A percentile compares a stretch with the other conserved stretches of the same genome.
phyloP scores from a whole-genome alignment of 2,888 invertebrate species.

The Lobophora halterata region DNA sequence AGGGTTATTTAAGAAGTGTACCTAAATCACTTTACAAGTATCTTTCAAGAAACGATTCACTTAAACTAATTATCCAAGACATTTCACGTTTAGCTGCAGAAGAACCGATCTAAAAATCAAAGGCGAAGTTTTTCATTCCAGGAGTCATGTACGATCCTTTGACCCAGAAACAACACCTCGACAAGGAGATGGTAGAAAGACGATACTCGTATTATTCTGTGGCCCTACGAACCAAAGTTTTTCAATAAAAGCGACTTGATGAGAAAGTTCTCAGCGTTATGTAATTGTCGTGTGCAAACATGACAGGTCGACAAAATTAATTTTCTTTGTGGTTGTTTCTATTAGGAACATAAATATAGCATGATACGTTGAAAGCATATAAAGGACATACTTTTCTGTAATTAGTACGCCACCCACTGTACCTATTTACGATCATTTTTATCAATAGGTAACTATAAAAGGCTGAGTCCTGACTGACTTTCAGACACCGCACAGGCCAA shows the following conservation, averaged over 20 bases:
- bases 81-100: slow-evolving; percentile 31
- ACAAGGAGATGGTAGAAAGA: no score
- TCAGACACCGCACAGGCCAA: no score
- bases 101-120: slow-evolving; percentile 46
- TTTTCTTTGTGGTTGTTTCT: not conserved
- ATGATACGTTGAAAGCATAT: no score
- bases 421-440: no score
- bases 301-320: slow-evolving; percentile 1
- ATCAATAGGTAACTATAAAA: no score
- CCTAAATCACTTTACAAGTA: slow-evolving; percentile 21
- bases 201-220: no score
- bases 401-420: no score
- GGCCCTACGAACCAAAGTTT: slow-evolving; percentile 54
- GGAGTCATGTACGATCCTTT: slow-evolving; percentile 45
- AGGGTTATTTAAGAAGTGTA: no score
- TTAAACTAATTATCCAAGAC: slow-evolving; percentile 17
- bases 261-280: slow-evolving; percentile 43
- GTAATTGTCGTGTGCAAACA: slow-evolving; percentile 33
- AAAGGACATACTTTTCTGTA: no score
- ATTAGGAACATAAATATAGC: no score
- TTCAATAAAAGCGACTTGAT: slow-evolving; percentile 62
- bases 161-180: slow-evolving; percentile 58
- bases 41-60: slow-evolving; percentile 25
- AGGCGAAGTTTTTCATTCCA: slow-evolving; percentile 49
- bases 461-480: no score